Percentiles rank a stretch among this genome's conserved stretches.
These are phyloP conservation scores for Bembecia ichneumoniformis DNA, from an alignment of 2,888 invertebrate species.

Conservation along the genomic window DNA sequence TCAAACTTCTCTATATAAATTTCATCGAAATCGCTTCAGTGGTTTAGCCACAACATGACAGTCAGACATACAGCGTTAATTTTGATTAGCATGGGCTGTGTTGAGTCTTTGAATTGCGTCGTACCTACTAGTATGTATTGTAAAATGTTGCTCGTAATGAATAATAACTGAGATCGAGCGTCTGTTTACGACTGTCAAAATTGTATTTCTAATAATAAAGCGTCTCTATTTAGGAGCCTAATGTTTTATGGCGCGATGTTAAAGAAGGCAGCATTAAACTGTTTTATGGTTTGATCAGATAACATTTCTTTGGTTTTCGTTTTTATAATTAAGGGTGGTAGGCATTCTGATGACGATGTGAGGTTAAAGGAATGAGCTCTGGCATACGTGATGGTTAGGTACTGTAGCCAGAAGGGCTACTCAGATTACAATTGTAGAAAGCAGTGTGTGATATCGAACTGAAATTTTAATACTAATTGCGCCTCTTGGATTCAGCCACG, in stretches of 20 bases:
- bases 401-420: too few species aligned
- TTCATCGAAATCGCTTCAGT: too few species aligned
- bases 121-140: constrained; percentile 29
- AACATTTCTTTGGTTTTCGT: constrained; percentile 23
- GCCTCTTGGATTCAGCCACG: too few species aligned
- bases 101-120: constrained; percentile 7
- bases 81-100: constrained; percentile 26
- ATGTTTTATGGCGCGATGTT: constrained; percentile 52
- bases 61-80: background rate
- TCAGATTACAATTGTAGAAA: too few species aligned
- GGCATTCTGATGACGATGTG: background rate
- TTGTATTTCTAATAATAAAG: constrained; percentile 70
- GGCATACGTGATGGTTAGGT: too few species aligned
- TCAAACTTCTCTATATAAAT: too few species aligned
- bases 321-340: background rate
- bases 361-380: background rate
- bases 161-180: constrained; percentile 53
- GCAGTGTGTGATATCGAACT: too few species aligned
- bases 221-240: constrained; percentile 62
- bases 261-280: constrained; percentile 55
- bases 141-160: constrained; percentile 58
- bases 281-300: constrained; percentile 39
- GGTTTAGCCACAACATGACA: background rate
- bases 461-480: too few species aligned
- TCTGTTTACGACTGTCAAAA: constrained; percentile 64